Evolutionary conservation across 2,888 invertebrate genomes (phyloP).

Genomic region (Zelleria hepariella): DNA sequence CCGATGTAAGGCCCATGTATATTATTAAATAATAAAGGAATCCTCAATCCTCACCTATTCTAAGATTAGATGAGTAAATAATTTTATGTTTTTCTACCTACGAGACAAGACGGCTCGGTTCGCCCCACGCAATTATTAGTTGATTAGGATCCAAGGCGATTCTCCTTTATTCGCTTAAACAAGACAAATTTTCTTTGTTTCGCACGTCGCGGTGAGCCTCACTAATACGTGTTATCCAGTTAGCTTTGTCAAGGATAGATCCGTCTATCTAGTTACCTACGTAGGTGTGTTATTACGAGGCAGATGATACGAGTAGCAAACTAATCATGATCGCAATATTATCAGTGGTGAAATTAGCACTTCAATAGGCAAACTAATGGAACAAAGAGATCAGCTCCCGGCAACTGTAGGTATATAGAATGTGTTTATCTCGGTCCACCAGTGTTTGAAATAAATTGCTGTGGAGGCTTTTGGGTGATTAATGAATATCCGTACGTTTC

Average conservation of each 20-base stretch:
- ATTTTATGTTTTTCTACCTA: neutral
- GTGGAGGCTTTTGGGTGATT: neutral
- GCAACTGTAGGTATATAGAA: neutral
- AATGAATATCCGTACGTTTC: neutral
- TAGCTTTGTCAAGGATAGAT: slow-evolving; percentile 39
- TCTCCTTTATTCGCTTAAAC: slow-evolving; percentile 24
- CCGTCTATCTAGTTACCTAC: neutral
- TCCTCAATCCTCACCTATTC: no score
- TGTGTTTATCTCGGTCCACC: neutral
- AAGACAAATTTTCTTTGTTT: slow-evolving; percentile 28
- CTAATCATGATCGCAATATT: neutral
- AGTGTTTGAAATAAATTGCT: neutral
- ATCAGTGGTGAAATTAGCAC: neutral
- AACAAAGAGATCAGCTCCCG: neutral
- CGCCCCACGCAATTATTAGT: neutral
- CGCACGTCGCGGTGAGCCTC: slow-evolving; percentile 24
- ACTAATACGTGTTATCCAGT: slow-evolving; percentile 42
- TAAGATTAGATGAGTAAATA: no score
- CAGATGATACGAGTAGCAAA: slow-evolving; percentile 20
- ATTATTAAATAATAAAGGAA: no score
- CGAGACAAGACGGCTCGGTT: neutral
- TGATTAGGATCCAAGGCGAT: slow-evolving; percentile 8
- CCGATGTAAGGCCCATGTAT: no score
- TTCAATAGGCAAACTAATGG: neutral
- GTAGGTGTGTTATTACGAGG: slow-evolving; percentile 20